Percentiles rank a stretch among this genome's conserved stretches.
phyloP scores from a whole-genome alignment of 2,797 vertebrate genomes.

The Sarcoramphus papa region DNA sequence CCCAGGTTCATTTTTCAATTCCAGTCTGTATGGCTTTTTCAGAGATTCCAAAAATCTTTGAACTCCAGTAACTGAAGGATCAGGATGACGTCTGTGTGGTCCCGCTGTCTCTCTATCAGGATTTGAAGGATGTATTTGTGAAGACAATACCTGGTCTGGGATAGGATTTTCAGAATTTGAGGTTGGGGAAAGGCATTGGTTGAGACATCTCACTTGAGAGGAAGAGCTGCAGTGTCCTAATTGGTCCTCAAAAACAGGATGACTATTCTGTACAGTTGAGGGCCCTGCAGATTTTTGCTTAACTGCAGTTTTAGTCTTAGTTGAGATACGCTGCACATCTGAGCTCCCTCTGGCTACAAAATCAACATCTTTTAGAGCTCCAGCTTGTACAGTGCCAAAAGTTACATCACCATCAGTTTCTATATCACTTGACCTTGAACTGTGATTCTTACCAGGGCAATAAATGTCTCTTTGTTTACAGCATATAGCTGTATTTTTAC shows the following conservation, averaged over 20 bases:
- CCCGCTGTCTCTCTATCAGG: background rate
- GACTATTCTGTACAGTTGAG: constrained; percentile 37
- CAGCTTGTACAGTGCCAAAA: background rate
- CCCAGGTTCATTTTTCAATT: constrained; percentile 89
- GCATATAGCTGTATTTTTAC: constrained; percentile 9
- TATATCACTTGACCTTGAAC: background rate
- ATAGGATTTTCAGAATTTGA: background rate
- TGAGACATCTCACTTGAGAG: constrained; percentile 23
- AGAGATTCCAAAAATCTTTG: constrained; percentile 90
- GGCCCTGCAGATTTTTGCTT: constrained; percentile 77
- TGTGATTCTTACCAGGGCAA: background rate
- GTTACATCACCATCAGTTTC: constrained; percentile 52
- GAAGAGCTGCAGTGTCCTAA: constrained; percentile 58
- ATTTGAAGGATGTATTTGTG: background rate
- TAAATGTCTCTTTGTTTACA: background rate
- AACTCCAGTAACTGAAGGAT: constrained; percentile 82
- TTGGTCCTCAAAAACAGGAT: constrained; percentile 16
- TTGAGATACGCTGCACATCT: constrained; percentile 61
- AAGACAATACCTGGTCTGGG: background rate
- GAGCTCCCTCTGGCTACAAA: constrained; percentile 81
- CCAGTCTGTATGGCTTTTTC: constrained; percentile 85
- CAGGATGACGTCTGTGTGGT: background rate
- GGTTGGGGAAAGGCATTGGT: constrained; percentile 21
- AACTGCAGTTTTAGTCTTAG: constrained; percentile 77
- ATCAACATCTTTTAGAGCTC: background rate